A percentile compares a stretch with the other conserved stretches of the same genome.
phyloP scores from a whole-genome alignment of 2,888 invertebrate species.

The Desoria tigrina region DNA sequence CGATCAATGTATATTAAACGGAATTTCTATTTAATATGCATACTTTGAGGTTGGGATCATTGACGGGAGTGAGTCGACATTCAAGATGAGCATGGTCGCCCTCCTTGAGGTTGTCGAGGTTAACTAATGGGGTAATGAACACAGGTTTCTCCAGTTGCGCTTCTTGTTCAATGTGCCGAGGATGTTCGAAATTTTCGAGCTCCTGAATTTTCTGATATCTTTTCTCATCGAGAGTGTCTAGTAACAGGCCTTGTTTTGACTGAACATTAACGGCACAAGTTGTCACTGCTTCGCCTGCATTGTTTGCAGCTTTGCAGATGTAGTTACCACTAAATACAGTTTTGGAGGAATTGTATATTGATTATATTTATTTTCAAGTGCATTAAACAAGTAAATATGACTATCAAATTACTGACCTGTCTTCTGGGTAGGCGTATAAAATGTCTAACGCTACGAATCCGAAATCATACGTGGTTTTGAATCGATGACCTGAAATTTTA shows the following conservation, averaged over 20 bases:
- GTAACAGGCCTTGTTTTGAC: constrained; percentile 66
- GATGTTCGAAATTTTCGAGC: constrained; percentile 77
- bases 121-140: constrained; percentile 83
- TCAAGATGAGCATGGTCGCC: constrained; percentile 63
- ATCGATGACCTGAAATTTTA: constrained; percentile 75
- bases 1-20: neutral
- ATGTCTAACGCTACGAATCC: constrained; percentile 96
- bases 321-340: constrained; percentile 78
- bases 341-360: too few species aligned
- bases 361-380: too few species aligned
- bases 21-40: neutral
- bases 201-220: constrained; percentile 84
- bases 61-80: constrained; percentile 87
- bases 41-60: constrained; percentile 77
- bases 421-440: constrained; percentile 93
- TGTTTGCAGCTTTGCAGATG: constrained; percentile 93
- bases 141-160: constrained; percentile 79
- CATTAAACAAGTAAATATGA: too few species aligned
- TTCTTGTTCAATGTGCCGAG: constrained; percentile 73
- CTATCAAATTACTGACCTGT: constrained; percentile 59
- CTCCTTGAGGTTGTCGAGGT: constrained; percentile 30
- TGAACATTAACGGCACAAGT: constrained; percentile 85
- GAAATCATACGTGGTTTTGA: constrained; percentile 95
- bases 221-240: constrained; percentile 89
- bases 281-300: constrained; percentile 92